Conservation (phyloP, 2,797 vertebrate genomes). For the Triplophysa bombifrons region DNA sequence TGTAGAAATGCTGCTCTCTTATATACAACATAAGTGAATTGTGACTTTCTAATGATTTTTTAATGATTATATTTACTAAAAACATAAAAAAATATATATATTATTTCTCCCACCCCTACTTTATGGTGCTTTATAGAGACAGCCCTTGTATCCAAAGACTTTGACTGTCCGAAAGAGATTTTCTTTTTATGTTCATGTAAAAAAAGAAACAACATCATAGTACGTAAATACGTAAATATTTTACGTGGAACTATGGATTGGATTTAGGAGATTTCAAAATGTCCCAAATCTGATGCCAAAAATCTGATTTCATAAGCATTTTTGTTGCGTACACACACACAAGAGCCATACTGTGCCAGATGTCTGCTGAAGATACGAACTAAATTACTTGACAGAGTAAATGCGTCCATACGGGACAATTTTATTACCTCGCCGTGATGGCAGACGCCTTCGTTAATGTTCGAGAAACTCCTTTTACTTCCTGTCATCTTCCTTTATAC, state of each 20-base stretch:
- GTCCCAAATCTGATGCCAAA: background rate
- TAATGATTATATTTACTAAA: too few species aligned
- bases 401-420: constrained; percentile 6
- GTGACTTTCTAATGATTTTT: too few species aligned
- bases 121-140: too few species aligned
- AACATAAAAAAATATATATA: too few species aligned
- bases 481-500: constrained; percentile 42
- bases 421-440: constrained; percentile 30
- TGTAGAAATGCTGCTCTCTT: background rate
- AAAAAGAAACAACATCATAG: too few species aligned
- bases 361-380: background rate
- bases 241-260: background rate
- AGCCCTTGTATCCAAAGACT: too few species aligned
- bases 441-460: constrained; percentile 41
- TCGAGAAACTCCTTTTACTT: constrained; percentile 46
- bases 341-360: constrained; percentile 20
- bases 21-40: too few species aligned
- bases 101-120: too few species aligned
- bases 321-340: background rate
- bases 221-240: too few species aligned
- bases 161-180: too few species aligned
- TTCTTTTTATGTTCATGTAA: too few species aligned
- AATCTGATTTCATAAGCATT: background rate
- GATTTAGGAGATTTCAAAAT: background rate
- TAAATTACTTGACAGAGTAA: constrained; percentile 6